These are phyloP conservation scores for Crotalus viridis DNA, from an alignment of 2,113 vertebrate genomes.

Conservation along the genomic window DNA sequence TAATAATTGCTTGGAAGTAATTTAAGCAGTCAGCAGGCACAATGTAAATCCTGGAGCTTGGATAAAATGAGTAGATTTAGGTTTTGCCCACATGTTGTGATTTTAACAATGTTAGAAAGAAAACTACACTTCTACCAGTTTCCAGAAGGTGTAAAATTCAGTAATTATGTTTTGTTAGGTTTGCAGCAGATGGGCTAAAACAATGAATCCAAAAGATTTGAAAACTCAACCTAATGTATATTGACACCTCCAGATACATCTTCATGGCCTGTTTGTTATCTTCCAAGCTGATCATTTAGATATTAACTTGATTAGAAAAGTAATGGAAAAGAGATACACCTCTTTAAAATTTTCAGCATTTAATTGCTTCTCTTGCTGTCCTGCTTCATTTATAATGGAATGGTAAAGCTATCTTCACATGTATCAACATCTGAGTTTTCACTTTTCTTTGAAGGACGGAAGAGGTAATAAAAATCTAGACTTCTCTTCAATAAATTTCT, in stretches of 20 bases:
- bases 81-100: slow-evolving; percentile 63
- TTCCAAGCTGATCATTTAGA: slow-evolving; percentile 72
- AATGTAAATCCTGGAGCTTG: slow-evolving; percentile 55
- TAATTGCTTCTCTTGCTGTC: slow-evolving; percentile 62
- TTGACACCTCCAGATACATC: not conserved
- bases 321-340: slow-evolving; percentile 66
- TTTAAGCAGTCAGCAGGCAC: slow-evolving; percentile 53
- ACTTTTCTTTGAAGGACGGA: not conserved
- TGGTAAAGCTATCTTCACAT: slow-evolving; percentile 36
- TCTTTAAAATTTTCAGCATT: slow-evolving; percentile 63
- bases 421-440: slow-evolving; percentile 33
- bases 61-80: slow-evolving; percentile 62
- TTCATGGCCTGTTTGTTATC: slow-evolving; percentile 68
- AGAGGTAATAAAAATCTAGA: not conserved
- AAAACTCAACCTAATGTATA: slow-evolving; percentile 41
- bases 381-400: slow-evolving; percentile 56
- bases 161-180: slow-evolving; percentile 57
- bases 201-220: slow-evolving; percentile 62
- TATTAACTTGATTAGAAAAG: slow-evolving; percentile 63
- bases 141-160: slow-evolving; percentile 68
- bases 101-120: slow-evolving; percentile 51
- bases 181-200: slow-evolving; percentile 61
- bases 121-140: slow-evolving; percentile 49
- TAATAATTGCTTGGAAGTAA: slow-evolving; percentile 63
- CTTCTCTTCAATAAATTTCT: not conserved